Percentiles rank a stretch among this genome's conserved stretches.
phyloP scores from a whole-genome alignment of 2,888 invertebrate species.

The Calliopum simillimum region DNA sequence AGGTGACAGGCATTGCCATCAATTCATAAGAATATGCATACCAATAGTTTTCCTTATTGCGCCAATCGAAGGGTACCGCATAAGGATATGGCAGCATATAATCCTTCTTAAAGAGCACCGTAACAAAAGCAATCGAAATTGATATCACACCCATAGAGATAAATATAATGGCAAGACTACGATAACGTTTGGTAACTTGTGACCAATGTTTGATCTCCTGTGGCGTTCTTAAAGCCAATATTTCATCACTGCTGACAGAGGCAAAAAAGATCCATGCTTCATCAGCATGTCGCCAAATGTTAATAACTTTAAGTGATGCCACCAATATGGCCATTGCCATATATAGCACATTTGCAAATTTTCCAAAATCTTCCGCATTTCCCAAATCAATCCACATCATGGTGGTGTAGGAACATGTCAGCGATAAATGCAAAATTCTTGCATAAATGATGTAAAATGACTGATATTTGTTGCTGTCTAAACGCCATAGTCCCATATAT shows the following conservation, averaged over 20 bases:
- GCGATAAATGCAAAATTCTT: conserved; percentile 50
- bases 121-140: conserved; percentile 44
- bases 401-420: conserved; percentile 51
- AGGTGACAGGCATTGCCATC: conserved; percentile 54
- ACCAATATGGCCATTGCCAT: conserved; percentile 56
- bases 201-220: conserved; percentile 51
- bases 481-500: not conserved
- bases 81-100: conserved; percentile 56
- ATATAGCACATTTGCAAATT: conserved; percentile 57
- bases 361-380: conserved; percentile 50
- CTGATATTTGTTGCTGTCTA: not conserved
- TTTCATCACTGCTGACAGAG: conserved; percentile 44
- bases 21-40: conserved; percentile 56
- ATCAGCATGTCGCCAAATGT: conserved; percentile 50
- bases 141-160: conserved; percentile 35
- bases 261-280: conserved; percentile 48
- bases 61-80: conserved; percentile 60
- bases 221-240: conserved; percentile 44
- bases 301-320: conserved; percentile 57
- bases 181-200: conserved; percentile 46
- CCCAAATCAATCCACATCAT: conserved; percentile 59
- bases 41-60: conserved; percentile 45
- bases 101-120: conserved; percentile 41
- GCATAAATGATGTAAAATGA: not conserved
- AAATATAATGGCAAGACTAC: conserved; percentile 45